Evolutionary conservation across 1,140 invertebrate genomes (phyloP).

Genomic region (Eulimnadia texana): DNA sequence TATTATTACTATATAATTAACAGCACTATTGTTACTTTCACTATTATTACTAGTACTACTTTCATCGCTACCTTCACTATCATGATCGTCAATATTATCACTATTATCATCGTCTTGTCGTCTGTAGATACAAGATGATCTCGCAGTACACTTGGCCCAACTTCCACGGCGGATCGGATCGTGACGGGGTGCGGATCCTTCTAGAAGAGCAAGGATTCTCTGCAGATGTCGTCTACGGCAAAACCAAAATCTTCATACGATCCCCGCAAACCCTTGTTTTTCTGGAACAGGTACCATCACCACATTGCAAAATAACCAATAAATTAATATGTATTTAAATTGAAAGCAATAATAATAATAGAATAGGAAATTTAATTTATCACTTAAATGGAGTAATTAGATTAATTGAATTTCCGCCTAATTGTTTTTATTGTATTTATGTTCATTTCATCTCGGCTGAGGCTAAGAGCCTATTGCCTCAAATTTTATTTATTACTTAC

Average conservation of each 20-base stretch:
- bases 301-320: too few relatives aligned
- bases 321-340: conserved; percentile 16
- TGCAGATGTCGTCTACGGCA: conserved; percentile 80
- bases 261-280: conserved; percentile 76
- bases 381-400: not conserved
- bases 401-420: too few relatives aligned
- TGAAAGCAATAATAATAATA: too few relatives aligned
- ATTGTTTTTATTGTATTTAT: too few relatives aligned
- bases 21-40: too few relatives aligned
- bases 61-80: too few relatives aligned
- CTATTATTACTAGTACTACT: too few relatives aligned
- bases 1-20: too few relatives aligned
- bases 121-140: conserved; percentile 85
- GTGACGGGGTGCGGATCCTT: conserved; percentile 69
- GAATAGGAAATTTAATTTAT: not conserved
- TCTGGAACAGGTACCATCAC: conserved; percentile 63
- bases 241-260: conserved; percentile 88
- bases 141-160: conserved; percentile 89
- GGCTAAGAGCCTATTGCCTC: too few relatives aligned
- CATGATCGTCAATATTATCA: too few relatives aligned
- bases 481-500: not conserved
- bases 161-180: conserved; percentile 54
- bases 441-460: too few relatives aligned
- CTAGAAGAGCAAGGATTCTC: conserved; percentile 61
- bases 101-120: conserved; percentile 13